Base-by-base conservation (phyloP, 2,888 invertebrate species). In the Barypeithes pellucidus region DNA sequence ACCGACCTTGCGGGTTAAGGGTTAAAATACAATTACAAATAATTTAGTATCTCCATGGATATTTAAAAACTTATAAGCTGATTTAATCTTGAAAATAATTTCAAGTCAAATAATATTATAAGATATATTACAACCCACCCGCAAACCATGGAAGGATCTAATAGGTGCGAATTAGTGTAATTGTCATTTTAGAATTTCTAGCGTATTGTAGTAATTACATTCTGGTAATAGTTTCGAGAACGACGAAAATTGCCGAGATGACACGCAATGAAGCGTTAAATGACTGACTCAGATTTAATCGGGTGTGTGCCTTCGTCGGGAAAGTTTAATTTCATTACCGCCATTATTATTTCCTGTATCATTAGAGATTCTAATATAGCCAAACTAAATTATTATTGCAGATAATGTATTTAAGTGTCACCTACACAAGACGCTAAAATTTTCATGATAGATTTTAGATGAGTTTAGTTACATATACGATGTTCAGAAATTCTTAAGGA, bases 81-180 rank as follows among this genome's bases (percentile, higher is more conserved):
- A 36, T 36, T 8, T 36, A 8, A 39, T 39, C 39, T 7, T 4
- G 12, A n/a, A 39, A 39, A 12, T 43, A 16, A 43, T 16, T 16
- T 43, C 7, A 2, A 24, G n/a, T 50, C 11, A 50, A 20, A 2
- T 50, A 50, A 50, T 50, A 12, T 50, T 5, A 2, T 43, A 22
- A 50, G 50, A 22, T 24, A 50, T 50, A 9, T 22, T 50, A 22
- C n/a, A 50, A 50, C 50, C 22, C 12, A 22, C n/a, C 54, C 54
- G 11, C 9, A 57, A 57, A 33, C 8, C 16, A 57, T 36, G 33
- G 33, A 57, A 14, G 45, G 47, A 45, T n/a, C 8, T 84, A 85
- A 85, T 85, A 84, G 84, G 84, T 85, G 84, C 83, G 83, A 84
- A 85, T 85, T 85, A 85, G 84, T 82, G 81, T 84, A 85, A 85